These are phyloP conservation scores for Oasisia sp. DNA, from an alignment of 2,888 invertebrate species.

Conservation along the genomic window DNA sequence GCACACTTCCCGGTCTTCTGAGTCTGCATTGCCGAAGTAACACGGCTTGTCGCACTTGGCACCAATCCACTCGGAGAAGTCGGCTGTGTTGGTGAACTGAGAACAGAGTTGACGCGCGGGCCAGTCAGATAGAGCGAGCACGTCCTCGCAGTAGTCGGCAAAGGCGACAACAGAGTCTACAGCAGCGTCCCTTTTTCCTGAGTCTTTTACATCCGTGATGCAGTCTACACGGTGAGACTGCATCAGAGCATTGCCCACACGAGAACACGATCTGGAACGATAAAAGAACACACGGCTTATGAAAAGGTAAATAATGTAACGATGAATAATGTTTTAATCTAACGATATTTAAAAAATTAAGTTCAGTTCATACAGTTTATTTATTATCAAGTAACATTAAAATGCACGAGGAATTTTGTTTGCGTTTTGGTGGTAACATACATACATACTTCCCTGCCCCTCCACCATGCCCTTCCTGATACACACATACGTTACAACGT, in stretches of 20 bases:
- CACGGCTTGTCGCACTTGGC: constrained; percentile 35
- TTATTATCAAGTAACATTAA: too few species aligned
- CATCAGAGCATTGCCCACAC: constrained; percentile 27
- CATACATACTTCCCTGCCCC: too few species aligned
- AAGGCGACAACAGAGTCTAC: constrained; percentile 40
- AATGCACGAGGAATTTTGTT: too few species aligned
- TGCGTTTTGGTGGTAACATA: too few species aligned
- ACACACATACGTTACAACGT: too few species aligned
- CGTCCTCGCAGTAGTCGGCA: constrained; percentile 45
- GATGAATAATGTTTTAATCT: too few species aligned
- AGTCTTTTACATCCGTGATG: constrained; percentile 24
- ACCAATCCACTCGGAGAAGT: constrained; percentile 33
- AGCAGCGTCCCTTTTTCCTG: constrained; percentile 36
- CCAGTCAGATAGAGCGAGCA: constrained; percentile 31
- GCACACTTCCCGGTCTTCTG: constrained; percentile 25
- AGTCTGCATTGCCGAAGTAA: constrained; percentile 26
- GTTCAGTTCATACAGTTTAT: too few species aligned
- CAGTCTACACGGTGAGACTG: constrained; percentile 37
- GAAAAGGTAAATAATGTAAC: background rate
- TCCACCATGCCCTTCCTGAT: too few species aligned
- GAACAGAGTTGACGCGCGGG: constrained; percentile 46
- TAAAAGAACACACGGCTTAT: background rate
- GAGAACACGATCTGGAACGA: constrained; percentile 35
- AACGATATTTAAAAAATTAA: too few species aligned
- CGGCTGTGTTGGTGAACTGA: constrained; percentile 22